Evolutionary conservation across 2,797 vertebrate species (phyloP).

Genomic region (Eulemur coronatus): DNA sequence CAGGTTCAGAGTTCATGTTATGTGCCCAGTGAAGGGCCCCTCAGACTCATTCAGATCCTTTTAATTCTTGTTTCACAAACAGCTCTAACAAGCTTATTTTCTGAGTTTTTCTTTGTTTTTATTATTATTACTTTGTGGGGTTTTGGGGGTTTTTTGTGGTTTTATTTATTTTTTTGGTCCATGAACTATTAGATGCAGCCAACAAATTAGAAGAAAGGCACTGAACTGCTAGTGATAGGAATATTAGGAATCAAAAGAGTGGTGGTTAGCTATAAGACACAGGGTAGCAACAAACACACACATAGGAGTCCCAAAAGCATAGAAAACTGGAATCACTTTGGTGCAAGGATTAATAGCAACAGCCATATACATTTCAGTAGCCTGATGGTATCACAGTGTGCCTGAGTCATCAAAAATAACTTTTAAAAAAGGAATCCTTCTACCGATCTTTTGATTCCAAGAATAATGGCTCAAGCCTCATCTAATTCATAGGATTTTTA

Average conservation of each 20-base stretch:
- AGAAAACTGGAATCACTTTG: neutral
- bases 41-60: neutral
- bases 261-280: neutral
- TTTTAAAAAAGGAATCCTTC: neutral
- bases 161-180: neutral
- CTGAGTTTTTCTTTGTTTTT: neutral
- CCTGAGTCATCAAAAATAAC: neutral
- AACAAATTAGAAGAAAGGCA: neutral
- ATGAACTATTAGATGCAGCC: neutral
- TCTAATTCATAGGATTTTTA: neutral
- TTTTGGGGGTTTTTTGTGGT: neutral
- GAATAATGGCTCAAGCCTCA: neutral
- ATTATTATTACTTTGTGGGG: neutral
- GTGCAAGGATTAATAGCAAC: neutral
- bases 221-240: neutral
- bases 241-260: neutral
- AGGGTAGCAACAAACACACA: neutral
- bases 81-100: neutral
- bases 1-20: neutral
- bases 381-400: neutral
- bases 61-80: neutral
- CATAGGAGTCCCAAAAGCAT: neutral
- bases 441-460: neutral
- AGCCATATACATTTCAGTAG: neutral
- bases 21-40: neutral